Conservation (phyloP, 2,888 invertebrate genomes). For the Myopa tessellatipennis region DNA sequence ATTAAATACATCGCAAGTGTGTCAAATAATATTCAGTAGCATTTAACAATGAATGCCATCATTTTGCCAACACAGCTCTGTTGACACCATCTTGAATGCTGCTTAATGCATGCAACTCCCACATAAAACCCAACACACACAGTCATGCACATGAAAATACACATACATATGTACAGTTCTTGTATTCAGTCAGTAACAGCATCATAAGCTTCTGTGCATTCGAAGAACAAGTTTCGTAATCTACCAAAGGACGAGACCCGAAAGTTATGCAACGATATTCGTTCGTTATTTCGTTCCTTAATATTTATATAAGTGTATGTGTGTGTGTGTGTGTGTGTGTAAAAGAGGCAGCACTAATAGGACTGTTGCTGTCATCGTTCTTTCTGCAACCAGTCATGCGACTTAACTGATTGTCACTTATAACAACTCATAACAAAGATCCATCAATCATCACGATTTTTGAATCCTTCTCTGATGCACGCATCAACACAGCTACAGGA, state of each 20-base stretch:
- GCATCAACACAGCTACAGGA: background rate
- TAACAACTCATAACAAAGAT: background rate
- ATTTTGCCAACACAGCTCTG: conserved; percentile 1
- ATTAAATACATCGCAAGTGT: conserved; percentile 28
- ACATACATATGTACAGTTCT: background rate
- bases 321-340: background rate
- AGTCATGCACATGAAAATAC: background rate
- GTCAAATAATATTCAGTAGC: conserved; percentile 32
- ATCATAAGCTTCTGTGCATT: conserved; percentile 18
- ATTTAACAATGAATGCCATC: conserved; percentile 22
- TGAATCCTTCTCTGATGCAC: background rate
- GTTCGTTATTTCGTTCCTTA: background rate
- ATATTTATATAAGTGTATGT: background rate
- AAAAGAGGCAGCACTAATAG: conserved; percentile 10
- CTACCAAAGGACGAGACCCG: conserved; percentile 20
- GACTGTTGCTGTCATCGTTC: conserved; percentile 8
- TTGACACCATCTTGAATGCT: too few relatives aligned
- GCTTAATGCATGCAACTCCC: too few relatives aligned
- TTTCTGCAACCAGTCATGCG: background rate
- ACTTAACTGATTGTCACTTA: background rate
- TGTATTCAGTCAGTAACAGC: background rate
- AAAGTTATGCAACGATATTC: background rate
- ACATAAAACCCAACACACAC: background rate
- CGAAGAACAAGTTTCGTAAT: conserved; percentile 27
- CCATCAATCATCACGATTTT: conserved; percentile 10